Conservation (phyloP, 2,888 invertebrate genomes). For the Eristalis arbustorum region DNA sequence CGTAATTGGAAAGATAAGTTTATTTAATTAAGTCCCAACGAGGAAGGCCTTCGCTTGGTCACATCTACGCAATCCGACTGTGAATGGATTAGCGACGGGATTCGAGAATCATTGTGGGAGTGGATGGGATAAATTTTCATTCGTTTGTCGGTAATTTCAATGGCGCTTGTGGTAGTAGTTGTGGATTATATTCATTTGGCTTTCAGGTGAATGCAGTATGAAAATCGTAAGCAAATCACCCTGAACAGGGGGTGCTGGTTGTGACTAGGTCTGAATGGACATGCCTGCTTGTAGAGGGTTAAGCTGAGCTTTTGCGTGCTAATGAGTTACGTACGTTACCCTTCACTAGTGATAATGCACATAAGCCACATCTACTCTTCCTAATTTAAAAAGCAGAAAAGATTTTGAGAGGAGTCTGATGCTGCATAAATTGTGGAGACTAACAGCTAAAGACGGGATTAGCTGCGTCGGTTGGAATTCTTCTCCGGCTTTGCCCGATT, state of each 20-base stretch:
- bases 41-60: not conserved
- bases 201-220: constrained; percentile 23
- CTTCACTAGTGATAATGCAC: not conserved
- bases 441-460: no score
- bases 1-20: constrained; percentile 65
- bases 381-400: no score
- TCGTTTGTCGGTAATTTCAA: constrained; percentile 31
- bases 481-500: no score
- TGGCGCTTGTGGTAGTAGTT: not conserved
- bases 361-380: no score
- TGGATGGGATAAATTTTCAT: constrained; percentile 40
- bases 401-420: no score
- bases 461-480: no score
- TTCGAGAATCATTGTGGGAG: constrained; percentile 41
- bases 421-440: no score
- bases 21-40: constrained; percentile 61
- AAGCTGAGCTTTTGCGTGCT: not conserved
- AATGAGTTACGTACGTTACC: not conserved
- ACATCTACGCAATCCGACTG: not conserved
- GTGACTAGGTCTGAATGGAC: not conserved
- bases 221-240: not conserved
- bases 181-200: constrained; percentile 44
- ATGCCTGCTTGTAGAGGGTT: not conserved
- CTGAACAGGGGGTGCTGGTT: not conserved
- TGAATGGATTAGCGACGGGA: constrained; percentile 38